phyloP scores from a whole-genome alignment of 2,113 vertebrate genomes.

The Todiramphus saurophagus region DNA sequence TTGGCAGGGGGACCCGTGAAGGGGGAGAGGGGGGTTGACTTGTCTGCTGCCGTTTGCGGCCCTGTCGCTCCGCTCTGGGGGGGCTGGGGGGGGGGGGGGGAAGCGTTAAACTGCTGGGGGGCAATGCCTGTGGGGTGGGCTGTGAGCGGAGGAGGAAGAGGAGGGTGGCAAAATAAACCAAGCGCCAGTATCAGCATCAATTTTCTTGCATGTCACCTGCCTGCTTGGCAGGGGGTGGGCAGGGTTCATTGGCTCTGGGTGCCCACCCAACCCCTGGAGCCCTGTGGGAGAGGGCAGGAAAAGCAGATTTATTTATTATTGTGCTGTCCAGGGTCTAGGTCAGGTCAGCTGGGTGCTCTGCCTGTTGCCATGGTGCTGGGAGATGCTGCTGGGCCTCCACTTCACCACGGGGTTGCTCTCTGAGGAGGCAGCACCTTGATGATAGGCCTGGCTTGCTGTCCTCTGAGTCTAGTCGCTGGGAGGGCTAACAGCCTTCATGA shows the following conservation, averaged over 20 bases:
- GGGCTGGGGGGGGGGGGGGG: no score
- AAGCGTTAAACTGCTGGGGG: not conserved
- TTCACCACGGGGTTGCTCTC: rapidly evolving
- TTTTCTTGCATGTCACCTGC: rapidly evolving
- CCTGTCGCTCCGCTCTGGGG: no score
- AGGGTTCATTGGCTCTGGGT: rapidly evolving
- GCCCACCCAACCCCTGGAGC: rapidly evolving
- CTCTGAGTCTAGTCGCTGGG: not conserved
- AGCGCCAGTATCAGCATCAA: rapidly evolving
- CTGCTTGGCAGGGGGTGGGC: rapidly evolving
- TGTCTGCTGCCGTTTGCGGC: no score
- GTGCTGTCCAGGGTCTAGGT: rapidly evolving
- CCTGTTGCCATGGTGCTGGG: not conserved
- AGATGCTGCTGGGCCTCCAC: not conserved
- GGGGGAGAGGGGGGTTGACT: no score
- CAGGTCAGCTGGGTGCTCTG: rapidly evolving
- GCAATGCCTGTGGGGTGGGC: rapidly evolving
- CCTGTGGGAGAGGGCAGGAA: not conserved
- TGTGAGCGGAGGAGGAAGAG: rapidly evolving
- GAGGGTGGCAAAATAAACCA: not conserved
- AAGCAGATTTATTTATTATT: not conserved
- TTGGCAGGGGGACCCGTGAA: no score
- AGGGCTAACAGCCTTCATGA: not conserved
- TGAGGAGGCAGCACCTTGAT: rapidly evolving
- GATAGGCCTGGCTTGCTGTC: not conserved